Percentiles rank a stretch among this genome's conserved stretches.
These are phyloP conservation scores for Tolypeutes matacus DNA, from an alignment of 2,797 vertebrate genomes.

Conservation along the genomic window DNA sequence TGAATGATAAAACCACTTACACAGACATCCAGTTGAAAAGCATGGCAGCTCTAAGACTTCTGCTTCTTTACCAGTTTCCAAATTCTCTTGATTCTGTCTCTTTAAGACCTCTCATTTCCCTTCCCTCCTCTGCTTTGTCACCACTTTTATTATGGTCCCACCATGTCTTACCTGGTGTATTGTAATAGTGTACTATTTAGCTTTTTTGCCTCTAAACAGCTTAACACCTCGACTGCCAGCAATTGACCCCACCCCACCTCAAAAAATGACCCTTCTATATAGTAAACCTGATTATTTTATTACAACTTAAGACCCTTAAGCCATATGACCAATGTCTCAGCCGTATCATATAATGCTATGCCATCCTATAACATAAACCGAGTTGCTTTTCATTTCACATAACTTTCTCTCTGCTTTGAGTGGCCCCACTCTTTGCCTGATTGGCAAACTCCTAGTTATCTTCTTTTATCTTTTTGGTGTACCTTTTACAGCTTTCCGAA, in stretches of 20 bases:
- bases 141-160: constrained; percentile 15
- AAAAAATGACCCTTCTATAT: background rate
- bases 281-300: constrained; percentile 48
- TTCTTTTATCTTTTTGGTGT: too few species aligned
- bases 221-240: background rate
- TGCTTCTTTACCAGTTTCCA: constrained; percentile 7
- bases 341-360: background rate
- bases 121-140: background rate
- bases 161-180: background rate
- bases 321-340: background rate
- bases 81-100: background rate
- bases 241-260: background rate
- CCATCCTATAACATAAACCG: background rate
- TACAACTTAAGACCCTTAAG: background rate
- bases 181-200: background rate
- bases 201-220: background rate
- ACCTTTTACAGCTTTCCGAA: too few species aligned
- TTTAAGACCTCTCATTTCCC: constrained; percentile 10
- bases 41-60: background rate
- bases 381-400: background rate
- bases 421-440: background rate
- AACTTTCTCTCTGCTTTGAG: background rate
- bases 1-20: too few species aligned
- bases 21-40: background rate
- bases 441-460: background rate